These are phyloP conservation scores for Acrocephalus kingi DNA, from an alignment of 2,113 vertebrate genomes.

Conservation along the genomic window DNA sequence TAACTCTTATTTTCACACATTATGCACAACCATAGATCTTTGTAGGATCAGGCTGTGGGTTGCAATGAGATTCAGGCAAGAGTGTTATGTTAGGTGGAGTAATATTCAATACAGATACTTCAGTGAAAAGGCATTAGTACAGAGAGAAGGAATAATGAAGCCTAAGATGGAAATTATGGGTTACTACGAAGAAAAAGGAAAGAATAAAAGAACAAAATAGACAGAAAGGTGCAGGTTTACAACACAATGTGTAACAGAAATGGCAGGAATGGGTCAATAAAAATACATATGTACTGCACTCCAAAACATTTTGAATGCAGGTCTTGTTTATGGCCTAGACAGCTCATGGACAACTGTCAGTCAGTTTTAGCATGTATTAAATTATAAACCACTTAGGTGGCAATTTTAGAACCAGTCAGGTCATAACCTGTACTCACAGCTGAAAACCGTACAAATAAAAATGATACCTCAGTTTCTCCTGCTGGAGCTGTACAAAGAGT, in stretches of 20 bases:
- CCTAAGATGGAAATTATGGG: background rate
- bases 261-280: slow-evolving; percentile 11
- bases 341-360: background rate
- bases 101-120: background rate
- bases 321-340: slow-evolving; percentile 37
- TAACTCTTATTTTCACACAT: background rate
- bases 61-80: background rate
- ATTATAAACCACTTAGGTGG: slow-evolving; percentile 51
- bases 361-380: slow-evolving; percentile 56
- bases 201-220: background rate
- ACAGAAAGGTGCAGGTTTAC: background rate
- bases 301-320: slow-evolving; percentile 56
- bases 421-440: slow-evolving; percentile 30
- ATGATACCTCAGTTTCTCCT: slow-evolving; percentile 52
- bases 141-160: background rate
- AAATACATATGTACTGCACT: background rate
- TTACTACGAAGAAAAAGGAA: background rate
- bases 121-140: background rate
- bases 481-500: slow-evolving; percentile 39
- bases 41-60: background rate
- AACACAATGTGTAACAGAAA: background rate
- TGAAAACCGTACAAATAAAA: slow-evolving; percentile 56
- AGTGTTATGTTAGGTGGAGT: background rate
- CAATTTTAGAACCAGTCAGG: slow-evolving; percentile 45
- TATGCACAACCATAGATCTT: background rate